phyloP scores from a whole-genome alignment of 2,113 vertebrate genomes.

The Proterorhinus semilunaris region DNA sequence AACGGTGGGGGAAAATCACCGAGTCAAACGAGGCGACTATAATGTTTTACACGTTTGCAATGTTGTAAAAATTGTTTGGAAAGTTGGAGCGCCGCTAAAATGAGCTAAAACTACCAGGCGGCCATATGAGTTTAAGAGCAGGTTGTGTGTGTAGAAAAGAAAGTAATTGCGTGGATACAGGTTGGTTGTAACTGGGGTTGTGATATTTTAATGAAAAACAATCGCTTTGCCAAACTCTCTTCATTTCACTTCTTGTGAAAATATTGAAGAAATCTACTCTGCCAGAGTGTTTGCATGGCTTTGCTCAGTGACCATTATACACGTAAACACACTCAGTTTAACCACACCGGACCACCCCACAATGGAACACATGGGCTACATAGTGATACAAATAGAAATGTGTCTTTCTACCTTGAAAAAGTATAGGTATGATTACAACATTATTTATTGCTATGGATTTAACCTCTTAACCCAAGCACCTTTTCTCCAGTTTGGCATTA shows the following conservation, averaged over 20 bases:
- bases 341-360: slow-evolving; percentile 28
- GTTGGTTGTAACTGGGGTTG: background rate
- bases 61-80: slow-evolving; percentile 18
- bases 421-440: background rate
- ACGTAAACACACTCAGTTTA: slow-evolving; percentile 30
- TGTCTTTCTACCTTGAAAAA: background rate
- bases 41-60: slow-evolving; percentile 3
- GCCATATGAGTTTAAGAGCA: background rate
- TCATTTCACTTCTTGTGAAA: slow-evolving; percentile 77
- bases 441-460: no score
- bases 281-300: slow-evolving; percentile 28
- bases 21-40: slow-evolving; percentile 24
- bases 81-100: background rate
- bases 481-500: no score
- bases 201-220: slow-evolving; percentile 4
- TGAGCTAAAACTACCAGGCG: background rate
- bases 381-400: background rate
- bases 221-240: background rate
- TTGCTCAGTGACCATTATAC: slow-evolving; percentile 37
- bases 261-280: slow-evolving; percentile 69
- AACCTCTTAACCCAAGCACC: no score
- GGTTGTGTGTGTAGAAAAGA: background rate
- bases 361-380: slow-evolving; percentile 7
- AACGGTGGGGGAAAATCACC: background rate
- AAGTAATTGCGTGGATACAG: background rate